Evolutionary conservation across 2,113 vertebrate genomes (phyloP), one percentile per base, ranked within the genome.

Genomic region (Meleagris gallopavo): DNA sequence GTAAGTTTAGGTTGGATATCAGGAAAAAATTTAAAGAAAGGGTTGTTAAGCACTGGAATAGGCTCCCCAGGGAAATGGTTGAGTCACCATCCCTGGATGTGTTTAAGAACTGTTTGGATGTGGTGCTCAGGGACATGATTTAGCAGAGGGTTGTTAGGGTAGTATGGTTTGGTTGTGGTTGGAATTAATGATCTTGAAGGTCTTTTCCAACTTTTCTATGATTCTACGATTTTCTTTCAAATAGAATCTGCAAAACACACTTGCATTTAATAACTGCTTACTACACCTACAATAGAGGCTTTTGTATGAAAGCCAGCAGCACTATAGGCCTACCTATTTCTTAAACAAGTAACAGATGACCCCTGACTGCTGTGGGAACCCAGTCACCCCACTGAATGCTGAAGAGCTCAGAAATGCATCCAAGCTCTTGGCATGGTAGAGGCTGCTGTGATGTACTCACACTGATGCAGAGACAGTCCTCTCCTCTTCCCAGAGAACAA

Each of bases 351-450:
- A 83, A 43, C 50, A 66, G 81, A 64, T 8, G 67, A 57, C 22
- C 32, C 38, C 41, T 15, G 45, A 22, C 16, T 64, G 10, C 61
- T 8, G 3, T 4, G 32, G 13, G 30, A 27, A 54, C 43, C 8
- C n/a, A 24, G 13, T 24, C n/a, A 43, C 72, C 13, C 41, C 66
- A 14, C 22, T 64, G 86, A 41, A 55, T 4, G 48, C 7, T 2
- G 0, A n/a, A 48, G n/a, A 32, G 30, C 36, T 65, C 54, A 76
- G 67, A 65, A 14, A 34, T 38, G 10, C 10, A 48, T 30, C 32
- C 66, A 48, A 41, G 20, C n/a, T 77, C 43, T 32, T 29, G 10
- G 3, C 0, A 0, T 6, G 15, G 6, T 2, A 32, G 78, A 78
- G 12, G 21, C n/a, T 16, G 14, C 3, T 1, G 9, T 40, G 34